phyloP scores from a whole-genome alignment of 2,113 vertebrate genomes.

The Takifugu flavidus region DNA sequence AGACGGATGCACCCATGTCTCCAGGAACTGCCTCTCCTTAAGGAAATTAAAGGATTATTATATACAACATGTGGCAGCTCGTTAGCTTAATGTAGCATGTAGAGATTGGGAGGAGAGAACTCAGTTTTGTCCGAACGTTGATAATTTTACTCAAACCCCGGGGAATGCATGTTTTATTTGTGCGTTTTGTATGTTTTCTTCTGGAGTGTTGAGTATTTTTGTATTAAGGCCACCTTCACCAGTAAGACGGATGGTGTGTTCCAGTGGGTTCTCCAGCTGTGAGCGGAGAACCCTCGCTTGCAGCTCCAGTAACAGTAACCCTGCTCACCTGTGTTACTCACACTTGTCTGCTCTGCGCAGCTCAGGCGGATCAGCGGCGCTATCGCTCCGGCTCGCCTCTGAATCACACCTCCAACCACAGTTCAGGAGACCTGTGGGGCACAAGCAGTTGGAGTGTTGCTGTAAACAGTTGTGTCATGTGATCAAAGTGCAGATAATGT shows the following conservation, averaged over 20 bases:
- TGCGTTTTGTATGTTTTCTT: neutral
- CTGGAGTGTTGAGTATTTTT: slow-evolving; percentile 3
- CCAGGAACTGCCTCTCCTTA: neutral
- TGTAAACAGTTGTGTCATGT: slow-evolving; percentile 30
- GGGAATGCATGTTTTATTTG: neutral
- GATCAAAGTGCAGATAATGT: slow-evolving; percentile 36
- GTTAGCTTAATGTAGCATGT: neutral
- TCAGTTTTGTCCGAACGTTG: neutral
- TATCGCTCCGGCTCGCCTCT: slow-evolving; percentile 16
- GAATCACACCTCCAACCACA: slow-evolving; percentile 32
- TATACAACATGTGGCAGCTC: neutral
- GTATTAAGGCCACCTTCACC: no score
- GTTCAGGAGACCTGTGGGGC: slow-evolving; percentile 18
- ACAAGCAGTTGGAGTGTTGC: slow-evolving; percentile 9
- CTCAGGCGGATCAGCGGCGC: slow-evolving; percentile 9
- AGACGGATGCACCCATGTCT: neutral
- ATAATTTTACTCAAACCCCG: neutral
- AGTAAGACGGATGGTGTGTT: slow-evolving; percentile 1
- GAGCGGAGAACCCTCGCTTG: slow-evolving; percentile 23
- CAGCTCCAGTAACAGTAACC: slow-evolving; percentile 40
- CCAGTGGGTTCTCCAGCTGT: neutral
- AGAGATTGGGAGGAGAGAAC: neutral
- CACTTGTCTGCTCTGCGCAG: slow-evolving; percentile 23
- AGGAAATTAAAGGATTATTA: neutral
- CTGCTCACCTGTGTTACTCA: slow-evolving; percentile 44